These are phyloP conservation scores for Recurvirostra avosetta DNA, from an alignment of 2,113 vertebrate species.

Conservation along the genomic window DNA sequence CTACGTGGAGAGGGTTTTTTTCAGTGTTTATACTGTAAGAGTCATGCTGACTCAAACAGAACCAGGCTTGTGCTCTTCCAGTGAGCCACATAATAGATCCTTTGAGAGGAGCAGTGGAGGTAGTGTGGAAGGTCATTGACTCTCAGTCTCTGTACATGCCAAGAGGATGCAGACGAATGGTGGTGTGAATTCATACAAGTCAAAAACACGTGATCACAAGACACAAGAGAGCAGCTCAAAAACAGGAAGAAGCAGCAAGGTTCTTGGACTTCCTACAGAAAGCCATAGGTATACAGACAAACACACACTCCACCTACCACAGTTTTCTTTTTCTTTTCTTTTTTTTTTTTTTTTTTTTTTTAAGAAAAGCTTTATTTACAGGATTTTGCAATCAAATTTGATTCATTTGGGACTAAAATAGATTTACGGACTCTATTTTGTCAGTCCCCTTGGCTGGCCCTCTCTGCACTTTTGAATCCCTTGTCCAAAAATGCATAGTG, in stretches of 20 bases:
- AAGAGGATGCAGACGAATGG: neutral
- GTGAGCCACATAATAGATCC: slow-evolving; percentile 55
- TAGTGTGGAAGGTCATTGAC: slow-evolving; percentile 54
- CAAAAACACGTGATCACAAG: slow-evolving; percentile 21
- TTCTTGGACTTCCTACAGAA: neutral
- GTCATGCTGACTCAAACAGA: slow-evolving; percentile 68
- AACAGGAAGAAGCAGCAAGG: neutral
- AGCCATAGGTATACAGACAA: neutral
- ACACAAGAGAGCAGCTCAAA: slow-evolving; percentile 16
- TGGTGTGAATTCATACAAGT: slow-evolving; percentile 20
- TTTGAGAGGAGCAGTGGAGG: slow-evolving; percentile 58
- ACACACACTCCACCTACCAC: neutral
- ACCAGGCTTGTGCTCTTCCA: slow-evolving; percentile 47
- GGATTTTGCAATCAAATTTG: neutral
- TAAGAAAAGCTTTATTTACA: neutral
- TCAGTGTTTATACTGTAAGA: slow-evolving; percentile 51
- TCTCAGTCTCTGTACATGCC: slow-evolving; percentile 8
- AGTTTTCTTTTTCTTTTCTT: neutral
- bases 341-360: neutral
- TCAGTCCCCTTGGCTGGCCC: neutral
- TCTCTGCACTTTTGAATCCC: neutral
- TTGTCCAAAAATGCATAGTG: neutral
- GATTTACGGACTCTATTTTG: neutral
- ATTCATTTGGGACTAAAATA: neutral
- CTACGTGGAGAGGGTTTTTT: neutral